A percentile compares a stretch with the other conserved stretches of the same genome.
phyloP scores from a whole-genome alignment of 2,888 invertebrate genomes.

The Falcaria lacertinaria region DNA sequence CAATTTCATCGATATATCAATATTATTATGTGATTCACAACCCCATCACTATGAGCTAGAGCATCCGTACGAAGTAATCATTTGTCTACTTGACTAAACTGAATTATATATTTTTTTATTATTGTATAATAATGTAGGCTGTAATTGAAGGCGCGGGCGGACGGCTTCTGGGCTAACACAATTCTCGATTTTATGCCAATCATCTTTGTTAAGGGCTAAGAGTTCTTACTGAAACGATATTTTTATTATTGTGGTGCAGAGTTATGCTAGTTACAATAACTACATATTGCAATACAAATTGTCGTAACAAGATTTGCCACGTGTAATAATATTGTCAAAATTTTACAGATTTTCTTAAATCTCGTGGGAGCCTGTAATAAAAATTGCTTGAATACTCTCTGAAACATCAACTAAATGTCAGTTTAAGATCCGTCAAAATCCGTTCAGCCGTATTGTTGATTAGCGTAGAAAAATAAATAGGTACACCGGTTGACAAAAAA shows the following conservation, averaged over 20 bases:
- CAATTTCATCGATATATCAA: slow-evolving; percentile 17
- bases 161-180: slow-evolving; percentile 65
- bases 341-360: no score
- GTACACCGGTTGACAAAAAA: no score
- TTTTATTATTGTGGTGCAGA: neutral
- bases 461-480: no score
- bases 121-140: slow-evolving; percentile 63
- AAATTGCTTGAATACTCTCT: no score
- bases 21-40: neutral
- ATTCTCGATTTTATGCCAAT: slow-evolving; percentile 52
- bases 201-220: slow-evolving; percentile 58
- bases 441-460: no score
- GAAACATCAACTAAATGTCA: no score
- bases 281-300: no score
- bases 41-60: slow-evolving; percentile 34
- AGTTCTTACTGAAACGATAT: slow-evolving; percentile 10
- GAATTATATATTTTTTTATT: slow-evolving; percentile 76
- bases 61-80: slow-evolving; percentile 69
- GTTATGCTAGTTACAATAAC: no score
- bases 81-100: slow-evolving; percentile 79
- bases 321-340: no score
- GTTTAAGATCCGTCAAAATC: no score
- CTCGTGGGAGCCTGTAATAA: no score
- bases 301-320: no score
- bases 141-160: slow-evolving; percentile 60